A percentile compares a stretch with the other conserved stretches of the same genome.
phyloP scores from a whole-genome alignment of 2,888 invertebrate genomes.

The Thymelicus acteon region DNA sequence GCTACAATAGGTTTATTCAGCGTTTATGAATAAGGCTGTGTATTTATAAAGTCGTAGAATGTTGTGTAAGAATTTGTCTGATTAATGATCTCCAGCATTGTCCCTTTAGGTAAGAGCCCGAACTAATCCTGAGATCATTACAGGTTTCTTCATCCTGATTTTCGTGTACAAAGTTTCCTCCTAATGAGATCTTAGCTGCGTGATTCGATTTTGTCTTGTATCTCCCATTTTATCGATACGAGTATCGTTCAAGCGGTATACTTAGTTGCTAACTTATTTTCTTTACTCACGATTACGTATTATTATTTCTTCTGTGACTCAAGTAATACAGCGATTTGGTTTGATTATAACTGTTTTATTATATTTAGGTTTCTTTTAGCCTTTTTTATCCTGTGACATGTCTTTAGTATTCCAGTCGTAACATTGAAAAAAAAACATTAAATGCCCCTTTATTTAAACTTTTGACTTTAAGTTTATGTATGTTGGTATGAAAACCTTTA shows the following conservation, averaged over 20 bases:
- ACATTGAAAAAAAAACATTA: no score
- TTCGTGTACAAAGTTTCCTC: slow-evolving; percentile 35
- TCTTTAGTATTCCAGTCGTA: no score
- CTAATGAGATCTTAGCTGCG: slow-evolving; percentile 33
- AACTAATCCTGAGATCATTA: slow-evolving; percentile 48
- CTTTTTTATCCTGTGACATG: no score
- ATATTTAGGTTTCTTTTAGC: neutral
- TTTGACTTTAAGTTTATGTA: no score
- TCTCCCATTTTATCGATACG: slow-evolving; percentile 23
- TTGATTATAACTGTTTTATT: slow-evolving; percentile 3
- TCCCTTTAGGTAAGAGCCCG: slow-evolving; percentile 32
- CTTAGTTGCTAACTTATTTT: slow-evolving; percentile 18
- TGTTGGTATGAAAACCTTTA: no score
- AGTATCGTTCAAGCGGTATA: neutral
- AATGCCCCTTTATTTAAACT: no score
- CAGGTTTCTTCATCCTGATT: slow-evolving; percentile 42
- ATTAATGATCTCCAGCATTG: slow-evolving; percentile 22
- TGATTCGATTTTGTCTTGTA: slow-evolving; percentile 30
- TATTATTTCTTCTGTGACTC: no score
- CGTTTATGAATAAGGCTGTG: no score
- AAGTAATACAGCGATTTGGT: slow-evolving; percentile 7
- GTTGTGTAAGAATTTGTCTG: neutral
- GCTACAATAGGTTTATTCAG: no score
- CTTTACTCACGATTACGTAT: neutral
- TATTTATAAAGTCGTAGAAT: no score